Percentiles rank a stretch among this genome's conserved stretches.
Conservation (phyloP, 2,113 vertebrate genomes). For the Hypanus sabinus region DNA sequence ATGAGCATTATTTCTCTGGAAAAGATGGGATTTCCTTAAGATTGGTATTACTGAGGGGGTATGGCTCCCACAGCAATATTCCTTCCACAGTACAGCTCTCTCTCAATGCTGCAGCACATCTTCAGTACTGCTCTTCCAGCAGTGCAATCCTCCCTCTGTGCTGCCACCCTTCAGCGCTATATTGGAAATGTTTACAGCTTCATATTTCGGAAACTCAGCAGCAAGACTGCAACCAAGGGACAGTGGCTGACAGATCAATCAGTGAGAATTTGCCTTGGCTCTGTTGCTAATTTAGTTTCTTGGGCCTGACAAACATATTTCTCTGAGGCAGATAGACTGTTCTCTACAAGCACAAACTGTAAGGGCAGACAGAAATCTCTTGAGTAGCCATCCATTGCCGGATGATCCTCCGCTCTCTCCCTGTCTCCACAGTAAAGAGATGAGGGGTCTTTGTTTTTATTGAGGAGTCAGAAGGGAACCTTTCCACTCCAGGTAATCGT, state of each 20-base stretch:
- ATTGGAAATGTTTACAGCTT: not conserved
- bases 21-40: not conserved
- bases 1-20: not conserved
- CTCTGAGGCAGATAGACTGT: not conserved
- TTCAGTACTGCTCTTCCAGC: too few species aligned
- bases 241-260: not conserved
- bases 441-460: not conserved
- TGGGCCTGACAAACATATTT: not conserved
- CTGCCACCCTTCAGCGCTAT: too few species aligned
- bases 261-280: not conserved
- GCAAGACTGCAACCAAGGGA: not conserved
- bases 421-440: not conserved
- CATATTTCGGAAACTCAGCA: too few species aligned
- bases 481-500: not conserved
- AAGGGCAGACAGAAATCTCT: not conserved
- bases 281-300: conserved; percentile 25
- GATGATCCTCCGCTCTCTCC: not conserved
- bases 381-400: not conserved
- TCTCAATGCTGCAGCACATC: too few species aligned
- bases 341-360: too few species aligned
- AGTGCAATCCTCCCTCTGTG: too few species aligned
- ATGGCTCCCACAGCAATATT: too few species aligned
- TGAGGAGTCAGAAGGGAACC: not conserved
- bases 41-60: too few species aligned
- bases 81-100: too few species aligned